A percentile compares a stretch with the other conserved stretches of the same genome.
Evolutionary conservation across 1,140 invertebrate species (phyloP).

Genomic region (Cataglyphis hispanica): DNA sequence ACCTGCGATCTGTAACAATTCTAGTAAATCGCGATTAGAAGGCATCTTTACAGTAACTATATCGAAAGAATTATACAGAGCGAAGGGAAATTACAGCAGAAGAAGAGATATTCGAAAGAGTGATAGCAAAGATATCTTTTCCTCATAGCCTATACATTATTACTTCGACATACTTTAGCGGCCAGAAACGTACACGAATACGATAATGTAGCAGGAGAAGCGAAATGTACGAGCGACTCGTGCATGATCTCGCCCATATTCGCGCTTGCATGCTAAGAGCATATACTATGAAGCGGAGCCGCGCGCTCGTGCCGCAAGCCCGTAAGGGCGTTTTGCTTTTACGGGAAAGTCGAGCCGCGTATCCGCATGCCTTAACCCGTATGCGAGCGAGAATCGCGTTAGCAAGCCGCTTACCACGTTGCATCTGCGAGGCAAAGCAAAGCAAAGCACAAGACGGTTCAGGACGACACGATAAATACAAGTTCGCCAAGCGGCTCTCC

Average conservation of each 20-base stretch:
- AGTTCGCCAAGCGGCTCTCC: constrained; percentile 15
- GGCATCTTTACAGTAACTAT: background rate
- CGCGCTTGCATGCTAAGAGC: constrained; percentile 71
- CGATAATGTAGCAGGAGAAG: constrained; percentile 71
- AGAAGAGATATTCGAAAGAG: constrained; percentile 11
- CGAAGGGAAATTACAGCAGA: background rate
- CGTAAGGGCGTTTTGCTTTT: constrained; percentile 67
- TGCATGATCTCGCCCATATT: constrained; percentile 33
- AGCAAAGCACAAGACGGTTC: constrained; percentile 23
- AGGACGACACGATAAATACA: constrained; percentile 49
- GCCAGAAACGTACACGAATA: constrained; percentile 56
- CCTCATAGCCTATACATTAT: constrained; percentile 3
- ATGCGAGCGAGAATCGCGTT: constrained; percentile 62
- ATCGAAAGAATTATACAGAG: background rate
- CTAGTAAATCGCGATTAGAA: background rate
- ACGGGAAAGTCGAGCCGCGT: constrained; percentile 62
- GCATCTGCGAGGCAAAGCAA: constrained; percentile 31
- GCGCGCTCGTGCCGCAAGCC: constrained; percentile 63
- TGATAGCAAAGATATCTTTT: constrained; percentile 59
- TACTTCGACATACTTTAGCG: constrained; percentile 58
- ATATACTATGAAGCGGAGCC: constrained; percentile 29
- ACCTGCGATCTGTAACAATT: background rate
- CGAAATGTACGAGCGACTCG: constrained; percentile 74
- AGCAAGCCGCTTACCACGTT: constrained; percentile 68
- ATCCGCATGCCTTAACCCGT: constrained; percentile 63